Evolutionary conservation across 2,113 vertebrate species (phyloP).

Genomic region (Hucho hucho): DNA sequence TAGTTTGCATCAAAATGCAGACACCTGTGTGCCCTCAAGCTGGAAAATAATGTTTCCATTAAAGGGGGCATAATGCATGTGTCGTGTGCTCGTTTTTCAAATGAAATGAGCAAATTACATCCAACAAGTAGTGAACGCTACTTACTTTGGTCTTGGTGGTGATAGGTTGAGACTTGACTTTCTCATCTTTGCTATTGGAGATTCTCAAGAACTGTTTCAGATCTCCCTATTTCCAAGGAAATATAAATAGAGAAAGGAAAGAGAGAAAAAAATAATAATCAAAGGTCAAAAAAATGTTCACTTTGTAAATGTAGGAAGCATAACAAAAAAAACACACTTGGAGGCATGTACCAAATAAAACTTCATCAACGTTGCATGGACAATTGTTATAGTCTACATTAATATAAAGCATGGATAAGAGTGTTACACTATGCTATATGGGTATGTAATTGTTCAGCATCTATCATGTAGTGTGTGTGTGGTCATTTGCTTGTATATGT

Average conservation of each 20-base stretch:
- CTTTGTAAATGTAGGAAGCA: not conserved
- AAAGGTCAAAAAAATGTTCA: not conserved
- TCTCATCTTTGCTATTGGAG: constrained; percentile 93
- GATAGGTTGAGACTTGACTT: constrained; percentile 87
- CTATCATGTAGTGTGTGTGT: too few species aligned
- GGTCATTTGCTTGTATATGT: not conserved
- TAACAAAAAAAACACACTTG: too few species aligned
- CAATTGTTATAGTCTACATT: too few species aligned
- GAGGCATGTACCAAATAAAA: too few species aligned
- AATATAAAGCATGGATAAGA: too few species aligned
- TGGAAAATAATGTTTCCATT: too few species aligned
- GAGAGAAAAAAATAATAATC: not conserved
- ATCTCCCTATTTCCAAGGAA: constrained; percentile 79
- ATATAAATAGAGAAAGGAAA: not conserved
- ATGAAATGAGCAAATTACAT: not conserved
- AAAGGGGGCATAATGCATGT: not conserved
- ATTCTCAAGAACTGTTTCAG: constrained; percentile 96
- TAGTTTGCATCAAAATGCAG: not conserved
- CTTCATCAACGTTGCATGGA: too few species aligned
- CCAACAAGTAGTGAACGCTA: not conserved
- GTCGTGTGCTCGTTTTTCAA: not conserved
- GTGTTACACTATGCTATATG: not conserved
- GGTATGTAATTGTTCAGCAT: too few species aligned
- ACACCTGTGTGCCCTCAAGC: too few species aligned
- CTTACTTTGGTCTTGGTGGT: constrained; percentile 95